Conservation (phyloP, 2,888 invertebrate genomes). For the Athalia circularis region DNA sequence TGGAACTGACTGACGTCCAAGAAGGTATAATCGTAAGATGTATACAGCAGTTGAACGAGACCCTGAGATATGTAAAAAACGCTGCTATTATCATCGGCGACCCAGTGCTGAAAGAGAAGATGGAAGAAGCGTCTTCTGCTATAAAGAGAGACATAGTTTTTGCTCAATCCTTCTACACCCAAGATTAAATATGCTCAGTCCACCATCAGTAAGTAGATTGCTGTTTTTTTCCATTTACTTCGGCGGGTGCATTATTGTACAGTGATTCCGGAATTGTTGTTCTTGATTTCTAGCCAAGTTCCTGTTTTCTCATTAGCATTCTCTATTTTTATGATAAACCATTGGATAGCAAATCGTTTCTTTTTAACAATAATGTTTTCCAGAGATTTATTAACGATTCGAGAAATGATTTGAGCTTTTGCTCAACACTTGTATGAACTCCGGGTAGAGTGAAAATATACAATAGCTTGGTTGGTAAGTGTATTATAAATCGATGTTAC, state of each 20-base stretch:
- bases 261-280: no score
- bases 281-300: no score
- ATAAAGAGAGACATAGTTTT: conserved; percentile 99
- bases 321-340: no score
- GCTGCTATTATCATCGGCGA: conserved; percentile 96
- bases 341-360: no score
- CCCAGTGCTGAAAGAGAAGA: conserved; percentile 92
- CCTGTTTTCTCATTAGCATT: no score
- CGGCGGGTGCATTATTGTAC: not conserved
- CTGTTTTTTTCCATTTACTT: not conserved
- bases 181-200: conserved; percentile 61
- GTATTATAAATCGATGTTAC: no score
- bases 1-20: conserved; percentile 93
- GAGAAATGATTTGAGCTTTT: no score
- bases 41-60: conserved; percentile 97
- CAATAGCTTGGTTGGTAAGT: no score
- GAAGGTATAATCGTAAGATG: conserved; percentile 98
- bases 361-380: no score
- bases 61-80: conserved; percentile 91
- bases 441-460: no score
- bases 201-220: not conserved
- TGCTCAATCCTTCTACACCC: conserved; percentile 95
- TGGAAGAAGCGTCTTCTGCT: conserved; percentile 94
- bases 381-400: no score
- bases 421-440: no score